These are phyloP conservation scores for Hyperoplus lanceolatus DNA, from an alignment of 2,797 vertebrate genomes.

Conservation along the genomic window DNA sequence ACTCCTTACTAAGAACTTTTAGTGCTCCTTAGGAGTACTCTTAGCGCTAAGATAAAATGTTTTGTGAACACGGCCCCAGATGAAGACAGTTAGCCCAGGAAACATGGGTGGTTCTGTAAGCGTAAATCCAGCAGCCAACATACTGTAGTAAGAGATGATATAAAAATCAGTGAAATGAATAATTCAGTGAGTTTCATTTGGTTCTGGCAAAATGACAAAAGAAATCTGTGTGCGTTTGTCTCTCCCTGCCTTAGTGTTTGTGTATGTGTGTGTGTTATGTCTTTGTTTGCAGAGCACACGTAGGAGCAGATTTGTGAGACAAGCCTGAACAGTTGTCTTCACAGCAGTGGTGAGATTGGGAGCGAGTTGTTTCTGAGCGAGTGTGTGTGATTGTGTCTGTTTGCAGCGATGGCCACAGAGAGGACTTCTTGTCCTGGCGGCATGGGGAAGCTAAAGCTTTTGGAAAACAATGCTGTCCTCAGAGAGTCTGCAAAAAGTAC, in stretches of 20 bases:
- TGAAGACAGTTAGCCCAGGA: slow-evolving; percentile 64
- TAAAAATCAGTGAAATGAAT: slow-evolving; percentile 70
- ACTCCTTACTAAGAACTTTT: too few relatives aligned
- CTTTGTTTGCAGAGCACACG: slow-evolving; percentile 75
- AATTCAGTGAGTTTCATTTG: slow-evolving; percentile 55
- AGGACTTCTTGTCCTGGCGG: slow-evolving; percentile 72
- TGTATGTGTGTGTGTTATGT: slow-evolving; percentile 54
- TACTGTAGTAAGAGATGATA: slow-evolving; percentile 57
- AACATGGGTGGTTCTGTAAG: slow-evolving; percentile 67
- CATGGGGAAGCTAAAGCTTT: slow-evolving; percentile 58
- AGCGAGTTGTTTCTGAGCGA: slow-evolving; percentile 74
- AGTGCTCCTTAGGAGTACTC: too few relatives aligned
- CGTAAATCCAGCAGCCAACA: slow-evolving; percentile 63
- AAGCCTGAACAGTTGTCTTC: slow-evolving; percentile 82
- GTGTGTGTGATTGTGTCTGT: slow-evolving; percentile 82
- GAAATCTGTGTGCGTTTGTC: slow-evolving; percentile 39
- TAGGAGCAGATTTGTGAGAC: slow-evolving; percentile 83
- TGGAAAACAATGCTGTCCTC: slow-evolving; percentile 57
- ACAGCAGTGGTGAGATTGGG: slow-evolving; percentile 83
- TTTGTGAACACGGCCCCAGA: too few relatives aligned
- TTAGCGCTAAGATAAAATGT: too few relatives aligned
- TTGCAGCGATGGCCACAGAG: slow-evolving; percentile 67
- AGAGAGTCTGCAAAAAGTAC: slow-evolving; percentile 64
- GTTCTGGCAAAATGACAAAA: slow-evolving; percentile 59
- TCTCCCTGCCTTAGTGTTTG: slow-evolving; percentile 20